A percentile compares a stretch with the other conserved stretches of the same genome.
These are phyloP conservation scores for Zosterops hypoxanthus DNA, from an alignment of 2,113 vertebrate species.

Conservation along the genomic window DNA sequence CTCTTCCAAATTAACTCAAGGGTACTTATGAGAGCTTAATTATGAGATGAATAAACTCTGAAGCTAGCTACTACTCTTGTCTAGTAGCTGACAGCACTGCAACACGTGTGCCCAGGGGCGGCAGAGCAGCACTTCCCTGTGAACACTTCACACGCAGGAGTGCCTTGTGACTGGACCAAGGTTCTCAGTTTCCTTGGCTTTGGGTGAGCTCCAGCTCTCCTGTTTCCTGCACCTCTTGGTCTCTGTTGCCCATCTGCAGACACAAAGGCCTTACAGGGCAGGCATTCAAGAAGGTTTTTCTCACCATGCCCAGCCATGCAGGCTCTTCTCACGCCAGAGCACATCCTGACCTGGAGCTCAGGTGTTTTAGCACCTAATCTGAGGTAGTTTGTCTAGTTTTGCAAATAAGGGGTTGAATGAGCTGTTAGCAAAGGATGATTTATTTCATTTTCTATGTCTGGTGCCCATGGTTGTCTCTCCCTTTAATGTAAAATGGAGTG, in stretches of 20 bases:
- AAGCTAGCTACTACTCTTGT: neutral
- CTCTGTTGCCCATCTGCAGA: neutral
- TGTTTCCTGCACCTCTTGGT: neutral
- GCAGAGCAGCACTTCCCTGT: neutral
- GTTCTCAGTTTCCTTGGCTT: neutral
- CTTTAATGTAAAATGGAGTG: neutral
- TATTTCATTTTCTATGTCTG: neutral
- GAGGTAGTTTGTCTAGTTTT: neutral
- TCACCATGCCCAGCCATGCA: fast-evolving
- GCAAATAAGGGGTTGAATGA: fast-evolving
- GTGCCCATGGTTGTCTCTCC: neutral
- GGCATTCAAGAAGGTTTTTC: neutral
- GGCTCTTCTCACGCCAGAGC: neutral
- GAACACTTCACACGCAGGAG: fast-evolving
- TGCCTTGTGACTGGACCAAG: neutral
- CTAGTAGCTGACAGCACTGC: neutral
- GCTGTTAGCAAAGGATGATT: neutral
- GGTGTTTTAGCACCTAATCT: neutral
- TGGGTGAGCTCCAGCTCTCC: neutral
- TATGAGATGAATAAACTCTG: neutral
- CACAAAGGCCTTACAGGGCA: neutral
- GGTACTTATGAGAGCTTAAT: conserved; percentile 31
- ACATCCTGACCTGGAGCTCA: neutral
- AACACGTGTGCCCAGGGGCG: fast-evolving
- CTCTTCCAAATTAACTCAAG: conserved; percentile 34